Conservation (phyloP, 2,113 vertebrate species). For the Chloroceryle aenea region DNA sequence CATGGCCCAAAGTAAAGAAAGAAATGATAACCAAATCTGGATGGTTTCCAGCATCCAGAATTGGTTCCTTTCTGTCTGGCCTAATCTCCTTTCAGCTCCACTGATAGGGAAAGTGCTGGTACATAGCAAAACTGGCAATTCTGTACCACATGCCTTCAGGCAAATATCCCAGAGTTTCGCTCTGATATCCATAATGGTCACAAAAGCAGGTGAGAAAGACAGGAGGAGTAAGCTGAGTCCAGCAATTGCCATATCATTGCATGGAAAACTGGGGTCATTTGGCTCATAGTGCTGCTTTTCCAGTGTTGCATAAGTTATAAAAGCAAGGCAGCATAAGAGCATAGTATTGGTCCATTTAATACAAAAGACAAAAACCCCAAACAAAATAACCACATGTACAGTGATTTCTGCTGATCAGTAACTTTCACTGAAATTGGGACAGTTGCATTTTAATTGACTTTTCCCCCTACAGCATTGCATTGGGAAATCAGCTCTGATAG, state of each 20-base stretch:
- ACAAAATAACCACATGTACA: neutral
- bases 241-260: neutral
- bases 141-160: neutral
- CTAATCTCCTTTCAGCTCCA: neutral
- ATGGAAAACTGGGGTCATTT: neutral
- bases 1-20: neutral
- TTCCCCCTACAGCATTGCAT: constrained; percentile 57
- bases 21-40: neutral
- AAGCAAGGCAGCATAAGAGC: neutral
- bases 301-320: neutral
- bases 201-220: constrained; percentile 20
- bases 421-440: constrained; percentile 69
- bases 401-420: constrained; percentile 65
- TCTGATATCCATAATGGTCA: neutral
- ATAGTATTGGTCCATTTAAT: neutral
- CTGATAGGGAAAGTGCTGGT: neutral
- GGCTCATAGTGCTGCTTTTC: neutral
- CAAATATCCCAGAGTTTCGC: neutral
- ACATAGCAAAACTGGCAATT: neutral
- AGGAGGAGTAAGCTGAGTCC: neutral
- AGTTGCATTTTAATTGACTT: constrained; percentile 79
- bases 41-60: neutral
- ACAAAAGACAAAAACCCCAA: neutral
- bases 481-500: constrained; percentile 57
- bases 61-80: constrained; percentile 19